phyloP scores from a whole-genome alignment of 2,888 invertebrate species.

The Noctuana brunneofusca region DNA sequence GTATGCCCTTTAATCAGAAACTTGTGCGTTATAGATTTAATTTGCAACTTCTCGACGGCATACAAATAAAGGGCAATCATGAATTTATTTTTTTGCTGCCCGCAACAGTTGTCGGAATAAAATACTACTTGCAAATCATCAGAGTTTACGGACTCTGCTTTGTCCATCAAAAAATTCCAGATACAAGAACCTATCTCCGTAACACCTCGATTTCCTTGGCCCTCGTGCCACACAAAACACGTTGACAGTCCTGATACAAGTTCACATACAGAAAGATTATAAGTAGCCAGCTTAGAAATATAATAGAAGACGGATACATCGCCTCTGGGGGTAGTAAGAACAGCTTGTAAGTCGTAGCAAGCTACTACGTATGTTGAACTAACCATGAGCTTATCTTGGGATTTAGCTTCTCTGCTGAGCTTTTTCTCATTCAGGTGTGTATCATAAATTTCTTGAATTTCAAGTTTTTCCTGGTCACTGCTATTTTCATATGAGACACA shows the following conservation, averaged over 20 bases:
- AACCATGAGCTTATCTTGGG: conserved; percentile 5
- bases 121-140: neutral
- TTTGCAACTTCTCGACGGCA: neutral
- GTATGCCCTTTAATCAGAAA: no score
- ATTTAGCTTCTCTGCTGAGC: neutral
- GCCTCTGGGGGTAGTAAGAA: conserved; percentile 5
- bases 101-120: neutral
- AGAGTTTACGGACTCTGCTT: no score
- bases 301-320: conserved; percentile 20
- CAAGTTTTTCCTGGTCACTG: no score
- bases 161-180: neutral
- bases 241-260: neutral
- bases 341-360: conserved; percentile 27
- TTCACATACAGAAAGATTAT: conserved; percentile 6
- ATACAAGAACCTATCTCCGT: conserved; percentile 11
- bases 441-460: no score
- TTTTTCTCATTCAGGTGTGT: no score
- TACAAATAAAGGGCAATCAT: neutral
- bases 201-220: neutral
- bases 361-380: conserved; percentile 12
- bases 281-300: conserved; percentile 11
- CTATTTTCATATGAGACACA: no score
- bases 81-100: neutral
- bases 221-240: conserved; percentile 5
- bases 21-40: no score